Conservation (phyloP, 2,797 vertebrate species). For the Poeciliopsis infans region DNA sequence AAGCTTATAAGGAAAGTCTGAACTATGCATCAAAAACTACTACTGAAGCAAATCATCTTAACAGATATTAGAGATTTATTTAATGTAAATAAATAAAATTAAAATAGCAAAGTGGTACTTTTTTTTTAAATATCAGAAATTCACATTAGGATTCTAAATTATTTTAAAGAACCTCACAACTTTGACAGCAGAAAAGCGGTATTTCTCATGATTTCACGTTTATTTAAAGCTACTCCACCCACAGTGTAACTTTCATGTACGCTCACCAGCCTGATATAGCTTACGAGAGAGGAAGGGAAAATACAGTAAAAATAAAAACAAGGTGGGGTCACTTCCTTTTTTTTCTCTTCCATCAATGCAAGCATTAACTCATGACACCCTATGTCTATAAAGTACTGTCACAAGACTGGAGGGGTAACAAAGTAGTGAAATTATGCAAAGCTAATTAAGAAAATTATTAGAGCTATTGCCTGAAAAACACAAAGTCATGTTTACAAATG, state of each 20-base stretch:
- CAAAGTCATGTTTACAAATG: not conserved
- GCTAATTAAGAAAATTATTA: not conserved
- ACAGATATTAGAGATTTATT: too few relatives aligned
- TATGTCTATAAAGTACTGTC: constrained; percentile 19
- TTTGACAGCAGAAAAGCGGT: not conserved
- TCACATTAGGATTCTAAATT: not conserved
- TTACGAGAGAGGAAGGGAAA: constrained; percentile 65
- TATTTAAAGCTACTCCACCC: not conserved
- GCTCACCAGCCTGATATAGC: constrained; percentile 51
- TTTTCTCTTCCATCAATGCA: constrained; percentile 34
- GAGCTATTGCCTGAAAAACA: not conserved
- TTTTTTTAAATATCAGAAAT: not conserved
- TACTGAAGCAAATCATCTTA: not conserved
- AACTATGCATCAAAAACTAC: not conserved
- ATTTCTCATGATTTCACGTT: not conserved
- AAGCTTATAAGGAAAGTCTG: constrained; percentile 3
- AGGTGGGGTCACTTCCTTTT: constrained; percentile 53
- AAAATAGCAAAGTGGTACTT: not conserved
- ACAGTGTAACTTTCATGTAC: constrained; percentile 23
- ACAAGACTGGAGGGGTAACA: constrained; percentile 4
- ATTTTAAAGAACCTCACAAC: not conserved
- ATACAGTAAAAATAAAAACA: constrained; percentile 48
- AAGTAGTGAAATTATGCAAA: not conserved
- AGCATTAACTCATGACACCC: constrained; percentile 24
- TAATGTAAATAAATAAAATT: not conserved